Evolutionary conservation across 2,797 vertebrate genomes (phyloP), one percentile per base, ranked within the genome.

Genomic region (Parauchenoglanis punctatus): DNA sequence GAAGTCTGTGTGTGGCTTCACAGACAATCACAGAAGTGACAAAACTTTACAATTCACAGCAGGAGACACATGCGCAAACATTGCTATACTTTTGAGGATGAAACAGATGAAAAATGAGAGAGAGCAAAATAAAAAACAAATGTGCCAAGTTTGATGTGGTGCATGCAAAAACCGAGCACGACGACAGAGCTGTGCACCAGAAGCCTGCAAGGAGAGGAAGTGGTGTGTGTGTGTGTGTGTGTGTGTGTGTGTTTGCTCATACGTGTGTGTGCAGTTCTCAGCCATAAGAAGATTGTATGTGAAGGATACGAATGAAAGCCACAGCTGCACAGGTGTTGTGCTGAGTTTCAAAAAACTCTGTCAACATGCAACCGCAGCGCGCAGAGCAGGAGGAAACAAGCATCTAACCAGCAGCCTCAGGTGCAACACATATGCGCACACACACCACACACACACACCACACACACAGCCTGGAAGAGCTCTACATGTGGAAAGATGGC

Each of bases 201-300:
- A 90, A 85, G 88, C 35, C 73, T 87, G 85, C 87, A 86, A 49
- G 70, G 83, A 73, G 75, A 94, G 93, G 93, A 93, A 93, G 93
- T 90, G 93, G 93, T 92, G 40, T 85, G 82, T 75, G 67, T 72
- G 10, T 85, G 40, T 85, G 72, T 92, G 44, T 76, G 59, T 86
- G 56, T 84, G 31, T 89, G 91, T 0, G 85, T 87, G 87, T 23
- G 8, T 68, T 84, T 84, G 81, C 80, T 17, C 7, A 15, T 44
- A 23, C 10, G n/a, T 73, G 35, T 90, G 91, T 1, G 85, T 89
- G 87, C 20, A 10, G 75, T n/a, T 68, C 73, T 84, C 49, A 77
- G 86, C 54, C 49, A 18, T 73, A 46, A 75, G 70, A 83, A 65
- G 81, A 7, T 70, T 63, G 23, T 84, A 82, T 25, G 15, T 67